A percentile compares a stretch with the other conserved stretches of the same genome.
Conservation (phyloP, 2,888 invertebrate species). For the Diachrysia chrysitis region DNA sequence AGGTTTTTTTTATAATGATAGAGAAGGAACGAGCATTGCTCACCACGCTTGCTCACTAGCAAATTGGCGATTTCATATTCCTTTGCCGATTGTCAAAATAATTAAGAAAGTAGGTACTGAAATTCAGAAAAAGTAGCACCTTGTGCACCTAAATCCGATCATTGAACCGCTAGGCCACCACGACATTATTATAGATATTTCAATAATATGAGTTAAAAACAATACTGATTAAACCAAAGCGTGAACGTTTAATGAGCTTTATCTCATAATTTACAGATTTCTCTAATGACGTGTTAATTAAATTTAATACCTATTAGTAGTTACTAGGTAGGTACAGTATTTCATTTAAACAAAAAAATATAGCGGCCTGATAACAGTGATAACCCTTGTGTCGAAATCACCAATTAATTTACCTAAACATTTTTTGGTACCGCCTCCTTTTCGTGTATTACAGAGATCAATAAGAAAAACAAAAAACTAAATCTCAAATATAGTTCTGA, state of each 20-base stretch:
- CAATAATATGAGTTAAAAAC: not conserved
- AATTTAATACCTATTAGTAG: not conserved
- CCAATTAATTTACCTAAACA: not conserved
- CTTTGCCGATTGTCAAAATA: no score
- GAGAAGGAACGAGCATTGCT: no score
- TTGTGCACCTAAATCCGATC: no score
- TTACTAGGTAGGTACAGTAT: not conserved
- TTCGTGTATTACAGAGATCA: no score
- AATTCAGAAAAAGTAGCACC: no score
- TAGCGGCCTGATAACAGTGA: not conserved
- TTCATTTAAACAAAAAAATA: not conserved
- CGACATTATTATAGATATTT: no score
- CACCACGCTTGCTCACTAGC: no score
- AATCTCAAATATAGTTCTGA: constrained; percentile 8
- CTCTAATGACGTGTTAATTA: not conserved
- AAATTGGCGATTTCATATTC: no score
- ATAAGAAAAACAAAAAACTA: not conserved
- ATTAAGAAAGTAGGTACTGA: no score
- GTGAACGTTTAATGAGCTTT: not conserved
- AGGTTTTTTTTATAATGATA: no score
- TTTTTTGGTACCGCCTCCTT: not conserved
- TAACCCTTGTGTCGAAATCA: no score
- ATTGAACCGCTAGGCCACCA: no score
- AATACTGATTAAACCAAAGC: not conserved
- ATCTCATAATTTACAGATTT: not conserved